Evolutionary conservation across 2,113 vertebrate species (phyloP).

Genomic region (Psammodynastes pulverulentus): DNA sequence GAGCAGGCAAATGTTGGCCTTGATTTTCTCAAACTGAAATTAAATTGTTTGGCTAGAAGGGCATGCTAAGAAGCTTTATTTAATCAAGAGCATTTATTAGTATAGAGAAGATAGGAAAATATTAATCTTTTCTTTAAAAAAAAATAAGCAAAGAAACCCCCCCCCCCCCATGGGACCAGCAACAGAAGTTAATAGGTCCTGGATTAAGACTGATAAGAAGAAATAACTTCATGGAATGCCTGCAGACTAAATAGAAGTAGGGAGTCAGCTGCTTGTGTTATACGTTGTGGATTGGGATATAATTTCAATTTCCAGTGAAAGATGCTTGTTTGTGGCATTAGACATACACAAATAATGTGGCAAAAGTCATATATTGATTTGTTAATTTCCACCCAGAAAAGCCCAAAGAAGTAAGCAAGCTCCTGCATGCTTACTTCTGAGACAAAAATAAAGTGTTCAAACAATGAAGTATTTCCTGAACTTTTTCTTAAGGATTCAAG

Average conservation of each 20-base stretch:
- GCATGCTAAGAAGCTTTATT: background rate
- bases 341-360: background rate
- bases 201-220: background rate
- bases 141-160: background rate
- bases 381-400: background rate
- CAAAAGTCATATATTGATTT: background rate
- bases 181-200: background rate
- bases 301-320: background rate
- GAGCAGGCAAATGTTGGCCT: background rate
- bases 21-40: slow-evolving; percentile 4
- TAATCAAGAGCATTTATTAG: background rate
- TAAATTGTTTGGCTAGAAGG: slow-evolving; percentile 13
- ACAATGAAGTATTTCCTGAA: background rate
- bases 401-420: no score
- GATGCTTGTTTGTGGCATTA: background rate
- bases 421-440: no score
- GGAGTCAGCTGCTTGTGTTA: background rate
- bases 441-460: background rate
- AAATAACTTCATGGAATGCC: background rate
- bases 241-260: background rate
- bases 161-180: background rate
- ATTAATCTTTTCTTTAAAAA: background rate
- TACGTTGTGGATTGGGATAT: background rate
- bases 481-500: background rate
- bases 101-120: background rate